A percentile compares a stretch with the other conserved stretches of the same genome.
These are phyloP conservation scores for Acipenser ruthenus DNA, from an alignment of 2,797 vertebrate genomes.

Conservation along the genomic window DNA sequence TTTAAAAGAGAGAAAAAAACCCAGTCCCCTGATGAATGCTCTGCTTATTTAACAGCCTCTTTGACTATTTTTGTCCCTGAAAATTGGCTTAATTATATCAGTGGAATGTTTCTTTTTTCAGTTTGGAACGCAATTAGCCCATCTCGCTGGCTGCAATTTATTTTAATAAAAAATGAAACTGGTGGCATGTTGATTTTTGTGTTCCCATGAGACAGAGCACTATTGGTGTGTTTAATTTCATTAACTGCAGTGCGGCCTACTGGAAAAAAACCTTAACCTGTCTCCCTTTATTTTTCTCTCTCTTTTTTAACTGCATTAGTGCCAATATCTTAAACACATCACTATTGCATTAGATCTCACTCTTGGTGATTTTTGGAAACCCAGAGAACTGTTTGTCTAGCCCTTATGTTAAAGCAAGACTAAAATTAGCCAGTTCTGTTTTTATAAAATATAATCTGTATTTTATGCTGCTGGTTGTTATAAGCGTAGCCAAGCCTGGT, in stretches of 20 bases:
- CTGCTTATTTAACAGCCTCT: conserved; percentile 79
- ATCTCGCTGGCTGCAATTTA: conserved; percentile 86
- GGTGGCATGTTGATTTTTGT: conserved; percentile 79
- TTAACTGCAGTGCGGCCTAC: conserved; percentile 84
- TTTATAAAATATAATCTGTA: conserved; percentile 2
- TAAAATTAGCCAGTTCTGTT: not conserved
- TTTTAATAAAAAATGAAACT: conserved; percentile 90
- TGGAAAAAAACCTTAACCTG: conserved; percentile 69
- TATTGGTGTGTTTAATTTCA: conserved; percentile 92
- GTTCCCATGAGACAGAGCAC: conserved; percentile 70
- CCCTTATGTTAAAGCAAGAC: conserved; percentile 10
- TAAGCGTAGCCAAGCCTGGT: too few species aligned
- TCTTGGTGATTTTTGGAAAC: conserved; percentile 63
- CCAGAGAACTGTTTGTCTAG: conserved; percentile 24
- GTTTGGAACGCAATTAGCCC: conserved; percentile 82
- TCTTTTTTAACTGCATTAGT: conserved; percentile 69
- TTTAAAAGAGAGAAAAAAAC: conserved; percentile 37
- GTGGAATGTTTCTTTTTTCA: conserved; percentile 73
- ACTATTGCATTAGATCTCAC: conserved; percentile 69
- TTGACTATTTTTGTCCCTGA: conserved; percentile 74
- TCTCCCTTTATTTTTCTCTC: conserved; percentile 32
- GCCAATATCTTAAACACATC: conserved; percentile 78
- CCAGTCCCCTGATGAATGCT: conserved; percentile 62
- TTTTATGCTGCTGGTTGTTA: too few species aligned
- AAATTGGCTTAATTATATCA: conserved; percentile 88